Base-by-base conservation (phyloP, 2,797 vertebrate species). In the Myotis daubentonii region DNA sequence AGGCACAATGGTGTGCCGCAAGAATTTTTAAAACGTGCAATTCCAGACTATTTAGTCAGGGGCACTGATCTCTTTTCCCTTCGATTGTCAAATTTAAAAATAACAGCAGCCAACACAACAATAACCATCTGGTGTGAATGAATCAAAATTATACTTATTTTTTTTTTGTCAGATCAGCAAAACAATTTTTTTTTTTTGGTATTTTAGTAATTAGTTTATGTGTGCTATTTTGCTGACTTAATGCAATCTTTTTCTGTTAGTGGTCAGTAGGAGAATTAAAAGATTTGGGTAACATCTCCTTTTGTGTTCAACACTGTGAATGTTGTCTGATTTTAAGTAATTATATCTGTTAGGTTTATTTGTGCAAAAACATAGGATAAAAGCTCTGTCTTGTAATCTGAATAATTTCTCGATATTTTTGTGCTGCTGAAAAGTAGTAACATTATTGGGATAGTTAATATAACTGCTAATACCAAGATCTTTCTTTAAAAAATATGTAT, bases 331-430 rank as follows among this genome's bases (percentile, higher is more conserved):
- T 92, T 92, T 95, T 97, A 90, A 93, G 96, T 96, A 93, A 93
- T 97, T 97, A 93, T 95, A 94, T 78, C 92, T 97, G 96, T 96
- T 93, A 96, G 74, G 94, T 97, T 90, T 97, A 87, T 98, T 97
- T 97, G 97, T 98, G 98, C 96, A 98, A 97, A 97, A 90, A 97
- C 87, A 96, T 96, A 97, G 87, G 97, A 98, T 97, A 96, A 95
- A 97, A 97, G 96, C 95, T 98, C 97, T 98, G 68, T 97, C 88
- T 98, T 96, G 89, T 98, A 95, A 95, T 98, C 92, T 98, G 97
- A 98, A 97, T 98, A 97, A 98, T 98, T 98, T 98, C 97, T 98
- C 98, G 98, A 98, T 98, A 97, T 65, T 97, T 95, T 97, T 97
- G 70, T 96, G 96, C 97, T 98, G 97, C 92, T 80, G 78, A 96